phyloP scores from a whole-genome alignment of 2,888 invertebrate species.

The Agrotis ipsilon region DNA sequence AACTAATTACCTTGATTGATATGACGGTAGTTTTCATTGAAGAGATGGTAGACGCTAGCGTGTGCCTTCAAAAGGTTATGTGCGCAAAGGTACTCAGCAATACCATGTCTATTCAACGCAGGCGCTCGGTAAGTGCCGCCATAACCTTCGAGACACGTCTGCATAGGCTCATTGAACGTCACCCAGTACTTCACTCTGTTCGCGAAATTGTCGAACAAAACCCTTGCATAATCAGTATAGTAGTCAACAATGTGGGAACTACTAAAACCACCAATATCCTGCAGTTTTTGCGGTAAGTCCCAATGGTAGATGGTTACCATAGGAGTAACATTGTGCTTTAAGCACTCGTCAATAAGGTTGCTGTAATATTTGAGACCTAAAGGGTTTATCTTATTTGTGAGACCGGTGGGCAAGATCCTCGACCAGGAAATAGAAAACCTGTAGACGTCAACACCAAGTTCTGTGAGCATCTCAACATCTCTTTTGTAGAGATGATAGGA shows the following conservation, averaged over 20 bases:
- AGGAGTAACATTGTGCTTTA: conserved; percentile 93
- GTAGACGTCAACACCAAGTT: conserved; percentile 93
- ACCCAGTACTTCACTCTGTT: conserved; percentile 94
- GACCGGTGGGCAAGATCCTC: conserved; percentile 93
- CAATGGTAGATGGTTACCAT: conserved; percentile 94
- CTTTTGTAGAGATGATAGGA: conserved; percentile 93
- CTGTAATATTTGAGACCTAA: conserved; percentile 95
- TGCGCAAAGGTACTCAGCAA: conserved; percentile 93
- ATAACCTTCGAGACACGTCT: conserved; percentile 90
- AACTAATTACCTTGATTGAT: conserved; percentile 87
- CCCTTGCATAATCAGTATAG: conserved; percentile 92
- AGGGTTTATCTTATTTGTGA: conserved; percentile 92
- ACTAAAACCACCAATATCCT: conserved; percentile 93
- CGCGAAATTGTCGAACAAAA: conserved; percentile 92
- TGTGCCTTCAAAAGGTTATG: conserved; percentile 95
- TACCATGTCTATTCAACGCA: conserved; percentile 90
- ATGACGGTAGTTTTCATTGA: conserved; percentile 91
- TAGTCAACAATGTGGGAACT: conserved; percentile 92
- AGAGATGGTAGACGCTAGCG: conserved; percentile 93
- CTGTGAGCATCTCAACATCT: conserved; percentile 92
- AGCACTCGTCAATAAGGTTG: conserved; percentile 93
- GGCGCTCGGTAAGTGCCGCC: conserved; percentile 92
- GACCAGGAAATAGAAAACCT: conserved; percentile 95
- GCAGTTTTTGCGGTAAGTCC: conserved; percentile 93
- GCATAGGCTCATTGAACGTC: conserved; percentile 94